These are phyloP conservation scores for Gerris lacustris DNA, from an alignment of 2,888 invertebrate species.

Conservation along the genomic window DNA sequence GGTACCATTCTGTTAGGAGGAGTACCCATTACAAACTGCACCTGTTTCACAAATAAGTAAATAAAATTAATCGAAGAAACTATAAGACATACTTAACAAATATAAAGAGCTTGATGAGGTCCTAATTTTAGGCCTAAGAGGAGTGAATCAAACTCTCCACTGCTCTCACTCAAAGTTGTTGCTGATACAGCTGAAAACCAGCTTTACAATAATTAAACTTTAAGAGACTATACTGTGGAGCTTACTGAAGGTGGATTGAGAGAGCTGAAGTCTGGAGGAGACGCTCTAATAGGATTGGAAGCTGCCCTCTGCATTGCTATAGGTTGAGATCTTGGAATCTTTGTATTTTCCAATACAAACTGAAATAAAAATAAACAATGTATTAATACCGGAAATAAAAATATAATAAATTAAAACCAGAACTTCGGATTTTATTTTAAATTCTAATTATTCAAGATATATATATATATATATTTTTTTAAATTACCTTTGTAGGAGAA, in stretches of 20 bases:
- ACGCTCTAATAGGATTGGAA: conserved; percentile 41
- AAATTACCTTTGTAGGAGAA: conserved; percentile 29
- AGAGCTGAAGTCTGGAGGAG: conserved; percentile 71
- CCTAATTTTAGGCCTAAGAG: neutral
- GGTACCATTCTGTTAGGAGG: conserved; percentile 49
- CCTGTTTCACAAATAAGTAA: conserved; percentile 37
- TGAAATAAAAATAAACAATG: conserved; percentile 23
- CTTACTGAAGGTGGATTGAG: conserved; percentile 80
- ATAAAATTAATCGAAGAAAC: neutral
- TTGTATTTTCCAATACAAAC: conserved; percentile 25
- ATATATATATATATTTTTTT: no score
- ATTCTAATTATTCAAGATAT: no score
- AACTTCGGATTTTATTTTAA: no score
- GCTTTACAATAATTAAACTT: no score
- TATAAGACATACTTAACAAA: no score
- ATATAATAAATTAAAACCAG: no score
- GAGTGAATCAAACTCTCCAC: no score
- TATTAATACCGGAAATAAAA: neutral
- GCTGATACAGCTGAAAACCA: no score
- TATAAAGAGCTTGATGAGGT: no score
- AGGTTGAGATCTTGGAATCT: conserved; percentile 70
- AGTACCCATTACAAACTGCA: conserved; percentile 76
- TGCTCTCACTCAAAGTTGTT: no score
- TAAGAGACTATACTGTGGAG: conserved; percentile 25
- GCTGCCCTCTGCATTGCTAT: conserved; percentile 47